phyloP scores from a whole-genome alignment of 2,888 invertebrate genomes.

The Drosophila prolongata region DNA sequence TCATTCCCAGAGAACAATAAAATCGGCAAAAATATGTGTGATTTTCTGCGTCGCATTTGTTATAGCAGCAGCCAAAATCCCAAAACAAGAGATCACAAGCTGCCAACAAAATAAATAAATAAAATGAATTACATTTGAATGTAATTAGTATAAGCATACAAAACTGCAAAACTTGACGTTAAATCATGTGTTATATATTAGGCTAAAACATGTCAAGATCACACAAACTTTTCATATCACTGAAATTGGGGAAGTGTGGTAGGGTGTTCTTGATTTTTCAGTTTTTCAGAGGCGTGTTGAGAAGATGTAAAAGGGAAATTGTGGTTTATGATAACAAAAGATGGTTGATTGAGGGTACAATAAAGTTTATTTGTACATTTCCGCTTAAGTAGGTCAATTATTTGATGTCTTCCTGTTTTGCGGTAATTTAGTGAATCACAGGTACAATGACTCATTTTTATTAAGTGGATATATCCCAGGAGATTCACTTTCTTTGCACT shows the following conservation, averaged over 20 bases:
- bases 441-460: slow-evolving; percentile 3
- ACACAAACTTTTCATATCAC: slow-evolving; percentile 16
- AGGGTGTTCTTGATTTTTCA: neutral
- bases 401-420: slow-evolving; percentile 16
- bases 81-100: slow-evolving; percentile 8
- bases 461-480: neutral
- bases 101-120: slow-evolving; percentile 47
- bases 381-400: slow-evolving; percentile 27
- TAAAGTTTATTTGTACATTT: slow-evolving; percentile 4
- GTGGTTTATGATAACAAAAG: slow-evolving; percentile 18
- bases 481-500: neutral
- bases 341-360: slow-evolving; percentile 2
- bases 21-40: slow-evolving; percentile 33
- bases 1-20: slow-evolving; percentile 30
- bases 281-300: neutral
- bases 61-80: slow-evolving; percentile 21
- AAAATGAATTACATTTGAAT: slow-evolving; percentile 45
- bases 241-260: slow-evolving; percentile 18
- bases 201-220: slow-evolving; percentile 43
- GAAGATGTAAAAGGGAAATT: slow-evolving; percentile 4
- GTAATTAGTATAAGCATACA: slow-evolving; percentile 47
- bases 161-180: slow-evolving; percentile 26
- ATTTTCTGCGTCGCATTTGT: slow-evolving; percentile 38
- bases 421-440: neutral
- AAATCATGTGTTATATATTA: slow-evolving; percentile 53